Conservation (phyloP, 1,140 invertebrate genomes). For the Sinonovacula constricta region DNA sequence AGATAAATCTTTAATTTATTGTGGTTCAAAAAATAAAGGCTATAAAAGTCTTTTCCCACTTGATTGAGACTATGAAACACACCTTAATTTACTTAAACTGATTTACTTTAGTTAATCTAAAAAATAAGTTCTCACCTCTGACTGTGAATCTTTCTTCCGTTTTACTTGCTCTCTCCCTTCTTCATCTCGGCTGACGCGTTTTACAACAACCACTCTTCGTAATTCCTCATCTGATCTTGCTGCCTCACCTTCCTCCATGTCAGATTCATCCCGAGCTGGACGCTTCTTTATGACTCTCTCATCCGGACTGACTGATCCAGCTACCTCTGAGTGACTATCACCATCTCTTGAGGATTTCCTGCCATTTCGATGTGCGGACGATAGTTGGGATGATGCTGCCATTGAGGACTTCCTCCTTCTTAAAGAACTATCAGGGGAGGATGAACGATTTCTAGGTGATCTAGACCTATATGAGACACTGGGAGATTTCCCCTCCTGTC, state of each 20-base stretch:
- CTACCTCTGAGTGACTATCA: neutral
- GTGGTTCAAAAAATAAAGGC: too few species aligned
- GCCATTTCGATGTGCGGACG: neutral
- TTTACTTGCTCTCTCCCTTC: neutral
- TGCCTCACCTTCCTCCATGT: neutral
- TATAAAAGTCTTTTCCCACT: too few species aligned
- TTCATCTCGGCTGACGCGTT: neutral
- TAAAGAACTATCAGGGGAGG: neutral
- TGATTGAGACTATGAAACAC: too few species aligned
- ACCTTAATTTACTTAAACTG: too few species aligned
- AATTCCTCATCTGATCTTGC: conserved; percentile 16
- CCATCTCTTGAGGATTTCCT: conserved; percentile 13
- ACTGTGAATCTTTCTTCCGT: conserved; percentile 4
- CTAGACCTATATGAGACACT: too few species aligned
- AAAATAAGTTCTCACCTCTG: conserved; percentile 32
- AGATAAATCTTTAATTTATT: too few species aligned
- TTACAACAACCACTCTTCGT: conserved; percentile 23
- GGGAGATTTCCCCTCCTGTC: conserved; percentile 1
- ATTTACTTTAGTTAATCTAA: too few species aligned
- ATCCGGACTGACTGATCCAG: conserved; percentile 20
- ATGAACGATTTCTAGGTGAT: neutral
- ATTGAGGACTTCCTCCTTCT: neutral
- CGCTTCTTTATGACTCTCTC: conserved; percentile 22
- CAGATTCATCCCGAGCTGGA: conserved; percentile 22
- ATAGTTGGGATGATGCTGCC: neutral